A percentile compares a stretch with the other conserved stretches of the same genome.
Evolutionary conservation across 2,888 invertebrate species (phyloP).

Genomic region (Pinctada fucata): DNA sequence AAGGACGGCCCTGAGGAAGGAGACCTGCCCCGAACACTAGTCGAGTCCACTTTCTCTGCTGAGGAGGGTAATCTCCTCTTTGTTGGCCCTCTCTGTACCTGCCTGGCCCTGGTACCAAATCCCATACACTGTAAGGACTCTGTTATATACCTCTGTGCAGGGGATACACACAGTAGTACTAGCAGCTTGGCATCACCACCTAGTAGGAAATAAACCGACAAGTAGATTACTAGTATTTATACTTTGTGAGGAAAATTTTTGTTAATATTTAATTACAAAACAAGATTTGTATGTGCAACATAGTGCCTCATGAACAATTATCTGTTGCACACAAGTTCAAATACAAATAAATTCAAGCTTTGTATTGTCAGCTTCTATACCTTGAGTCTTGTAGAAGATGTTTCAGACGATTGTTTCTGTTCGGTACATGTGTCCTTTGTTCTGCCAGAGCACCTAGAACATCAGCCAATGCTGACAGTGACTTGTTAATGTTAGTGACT

Average conservation of each 20-base stretch:
- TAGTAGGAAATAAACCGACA: slow-evolving; percentile 31
- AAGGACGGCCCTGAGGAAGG: slow-evolving; percentile 12
- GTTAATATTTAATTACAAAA: too few relatives aligned
- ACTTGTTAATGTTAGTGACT: slow-evolving; percentile 69
- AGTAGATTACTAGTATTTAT: neutral
- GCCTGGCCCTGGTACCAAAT: slow-evolving; percentile 71
- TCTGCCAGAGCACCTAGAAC: slow-evolving; percentile 70
- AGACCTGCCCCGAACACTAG: slow-evolving; percentile 25
- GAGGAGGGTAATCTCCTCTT: slow-evolving; percentile 66
- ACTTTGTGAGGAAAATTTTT: neutral
- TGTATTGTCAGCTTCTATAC: too few relatives aligned
- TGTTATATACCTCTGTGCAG: slow-evolving; percentile 67
- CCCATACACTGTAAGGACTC: slow-evolving; percentile 72
- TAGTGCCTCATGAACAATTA: too few relatives aligned
- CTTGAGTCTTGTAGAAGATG: slow-evolving; percentile 70
- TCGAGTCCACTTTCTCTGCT: slow-evolving; percentile 60
- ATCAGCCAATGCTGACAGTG: slow-evolving; percentile 69
- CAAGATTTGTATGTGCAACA: too few relatives aligned
- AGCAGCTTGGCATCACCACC: slow-evolving; percentile 73
- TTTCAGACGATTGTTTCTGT: slow-evolving; percentile 69
- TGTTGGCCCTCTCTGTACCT: slow-evolving; percentile 71
- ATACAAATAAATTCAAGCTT: too few relatives aligned
- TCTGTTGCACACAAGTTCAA: too few relatives aligned
- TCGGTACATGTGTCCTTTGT: slow-evolving; percentile 67
- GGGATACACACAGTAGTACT: slow-evolving; percentile 70